phyloP scores from a whole-genome alignment of 2,888 invertebrate species.

The Ferdinandea cuprea region DNA sequence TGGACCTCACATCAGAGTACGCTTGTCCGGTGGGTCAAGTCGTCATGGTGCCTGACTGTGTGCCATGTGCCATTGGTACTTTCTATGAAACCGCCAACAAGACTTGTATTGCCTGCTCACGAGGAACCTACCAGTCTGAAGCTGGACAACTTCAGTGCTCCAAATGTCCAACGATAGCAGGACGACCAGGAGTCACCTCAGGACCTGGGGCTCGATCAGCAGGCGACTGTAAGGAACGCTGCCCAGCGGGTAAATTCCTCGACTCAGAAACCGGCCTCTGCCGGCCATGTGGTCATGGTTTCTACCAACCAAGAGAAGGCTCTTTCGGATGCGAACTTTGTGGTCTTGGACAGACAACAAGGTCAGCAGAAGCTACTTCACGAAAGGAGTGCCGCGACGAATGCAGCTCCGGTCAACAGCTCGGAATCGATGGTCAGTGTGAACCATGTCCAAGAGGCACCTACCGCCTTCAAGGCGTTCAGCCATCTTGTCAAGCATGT shows the following conservation, averaged over 20 bases:
- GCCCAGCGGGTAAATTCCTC: slow-evolving; percentile 96
- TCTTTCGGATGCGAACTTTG: slow-evolving; percentile 95
- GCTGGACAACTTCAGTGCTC: slow-evolving; percentile 94
- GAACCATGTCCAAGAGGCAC: slow-evolving; percentile 96
- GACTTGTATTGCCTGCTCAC: slow-evolving; percentile 91
- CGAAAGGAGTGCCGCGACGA: slow-evolving; percentile 95
- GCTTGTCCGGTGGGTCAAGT: slow-evolving; percentile 97
- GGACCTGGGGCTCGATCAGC: slow-evolving; percentile 94
- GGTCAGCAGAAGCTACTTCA: slow-evolving; percentile 94
- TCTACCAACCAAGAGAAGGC: slow-evolving; percentile 95
- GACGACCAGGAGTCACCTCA: slow-evolving; percentile 94
- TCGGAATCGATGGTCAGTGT: slow-evolving; percentile 94
- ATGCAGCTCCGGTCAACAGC: slow-evolving; percentile 90
- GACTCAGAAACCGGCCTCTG: slow-evolving; percentile 95
- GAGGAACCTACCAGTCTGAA: slow-evolving; percentile 97
- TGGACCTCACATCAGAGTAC: slow-evolving; percentile 94
- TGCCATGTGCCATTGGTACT: slow-evolving; percentile 96
- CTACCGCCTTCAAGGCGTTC: slow-evolving; percentile 92
- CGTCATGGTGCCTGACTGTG: slow-evolving; percentile 96
- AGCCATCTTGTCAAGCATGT: slow-evolving; percentile 94
- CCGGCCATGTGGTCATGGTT: slow-evolving; percentile 96
- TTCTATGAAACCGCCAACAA: slow-evolving; percentile 90
- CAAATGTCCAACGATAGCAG: slow-evolving; percentile 94
- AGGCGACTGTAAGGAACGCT: slow-evolving; percentile 95
- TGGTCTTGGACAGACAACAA: slow-evolving; percentile 95